Evolutionary conservation across 2,113 vertebrate species (phyloP).

Genomic region (Seriola dumerili): DNA sequence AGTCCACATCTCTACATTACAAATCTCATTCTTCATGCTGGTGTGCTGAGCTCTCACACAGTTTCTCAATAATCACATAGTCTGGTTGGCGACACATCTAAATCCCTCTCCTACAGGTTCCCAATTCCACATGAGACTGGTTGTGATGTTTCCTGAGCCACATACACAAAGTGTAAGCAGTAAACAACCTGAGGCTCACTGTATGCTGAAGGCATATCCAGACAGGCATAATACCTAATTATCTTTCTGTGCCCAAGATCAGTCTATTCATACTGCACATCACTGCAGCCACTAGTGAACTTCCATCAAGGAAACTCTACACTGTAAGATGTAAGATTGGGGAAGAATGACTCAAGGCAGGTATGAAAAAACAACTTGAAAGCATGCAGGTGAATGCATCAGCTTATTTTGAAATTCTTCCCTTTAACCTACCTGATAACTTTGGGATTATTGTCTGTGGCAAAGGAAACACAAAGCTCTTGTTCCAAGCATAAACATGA

Average conservation of each 20-base stretch:
- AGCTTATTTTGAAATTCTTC: slow-evolving; percentile 17
- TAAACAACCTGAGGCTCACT: slow-evolving; percentile 27
- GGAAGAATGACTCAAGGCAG: slow-evolving; percentile 4
- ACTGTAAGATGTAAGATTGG: slow-evolving; percentile 2
- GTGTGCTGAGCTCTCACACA: slow-evolving; percentile 64
- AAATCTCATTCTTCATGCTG: slow-evolving; percentile 76
- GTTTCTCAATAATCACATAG: slow-evolving; percentile 70
- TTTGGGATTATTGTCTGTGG: not conserved
- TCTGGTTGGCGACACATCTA: slow-evolving; percentile 61
- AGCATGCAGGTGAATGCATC: slow-evolving; percentile 3
- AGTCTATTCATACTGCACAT: slow-evolving; percentile 28
- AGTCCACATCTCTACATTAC: slow-evolving; percentile 66
- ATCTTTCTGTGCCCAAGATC: slow-evolving; percentile 18
- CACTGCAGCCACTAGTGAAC: slow-evolving; percentile 13
- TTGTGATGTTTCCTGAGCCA: slow-evolving; percentile 51
- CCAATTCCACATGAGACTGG: slow-evolving; percentile 47
- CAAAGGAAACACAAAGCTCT: slow-evolving; percentile 6
- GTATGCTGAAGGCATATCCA: slow-evolving; percentile 15
- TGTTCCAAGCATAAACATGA: not conserved
- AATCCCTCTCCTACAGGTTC: slow-evolving; percentile 72
- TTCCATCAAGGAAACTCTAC: slow-evolving; percentile 5
- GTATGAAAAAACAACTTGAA: not conserved
- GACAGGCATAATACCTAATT: slow-evolving; percentile 25
- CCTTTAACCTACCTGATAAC: slow-evolving; percentile 8
- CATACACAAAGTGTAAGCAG: slow-evolving; percentile 26